A percentile compares a stretch with the other conserved stretches of the same genome.
phyloP scores from a whole-genome alignment of 2,888 invertebrate genomes.

The Eledona agricola region DNA sequence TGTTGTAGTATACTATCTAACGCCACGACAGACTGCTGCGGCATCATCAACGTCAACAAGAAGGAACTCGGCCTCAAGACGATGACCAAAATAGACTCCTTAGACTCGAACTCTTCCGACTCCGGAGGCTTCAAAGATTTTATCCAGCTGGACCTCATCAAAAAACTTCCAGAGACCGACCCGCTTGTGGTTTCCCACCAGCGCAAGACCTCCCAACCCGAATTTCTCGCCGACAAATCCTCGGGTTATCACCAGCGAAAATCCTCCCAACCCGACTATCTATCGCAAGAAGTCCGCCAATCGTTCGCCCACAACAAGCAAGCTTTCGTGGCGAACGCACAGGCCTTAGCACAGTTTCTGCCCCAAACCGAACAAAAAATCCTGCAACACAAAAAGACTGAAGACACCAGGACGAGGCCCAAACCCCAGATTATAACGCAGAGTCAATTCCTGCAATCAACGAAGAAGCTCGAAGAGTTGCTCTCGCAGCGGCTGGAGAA shows the following conservation, averaged over 20 bases:
- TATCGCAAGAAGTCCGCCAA: slow-evolving; percentile 44
- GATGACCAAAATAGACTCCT: slow-evolving; percentile 60
- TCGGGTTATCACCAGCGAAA: slow-evolving; percentile 55
- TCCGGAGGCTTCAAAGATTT: slow-evolving; percentile 64
- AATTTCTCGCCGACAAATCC: slow-evolving; percentile 49
- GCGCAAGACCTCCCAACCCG: slow-evolving; percentile 59
- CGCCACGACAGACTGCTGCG: slow-evolving; percentile 62
- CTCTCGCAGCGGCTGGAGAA: slow-evolving; percentile 60
- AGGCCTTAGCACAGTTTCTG: slow-evolving; percentile 59
- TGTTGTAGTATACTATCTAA: slow-evolving; percentile 62
- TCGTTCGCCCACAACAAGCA: slow-evolving; percentile 50
- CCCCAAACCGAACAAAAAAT: slow-evolving; percentile 58
- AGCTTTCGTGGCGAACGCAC: slow-evolving; percentile 56
- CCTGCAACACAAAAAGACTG: slow-evolving; percentile 47
- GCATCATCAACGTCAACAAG: slow-evolving; percentile 59
- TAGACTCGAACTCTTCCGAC: slow-evolving; percentile 62
- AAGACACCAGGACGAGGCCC: slow-evolving; percentile 47
- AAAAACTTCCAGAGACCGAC: slow-evolving; percentile 40
- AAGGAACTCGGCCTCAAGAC: slow-evolving; percentile 57
- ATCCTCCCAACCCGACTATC: slow-evolving; percentile 55
- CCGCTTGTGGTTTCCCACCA: slow-evolving; percentile 48
- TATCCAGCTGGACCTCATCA: slow-evolving; percentile 54
- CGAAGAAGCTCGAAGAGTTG: slow-evolving; percentile 62
- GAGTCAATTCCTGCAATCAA: slow-evolving; percentile 62
- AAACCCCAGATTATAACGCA: slow-evolving; percentile 55